Conservation (phyloP, 2,113 vertebrate genomes). For the Cacatua alba region DNA sequence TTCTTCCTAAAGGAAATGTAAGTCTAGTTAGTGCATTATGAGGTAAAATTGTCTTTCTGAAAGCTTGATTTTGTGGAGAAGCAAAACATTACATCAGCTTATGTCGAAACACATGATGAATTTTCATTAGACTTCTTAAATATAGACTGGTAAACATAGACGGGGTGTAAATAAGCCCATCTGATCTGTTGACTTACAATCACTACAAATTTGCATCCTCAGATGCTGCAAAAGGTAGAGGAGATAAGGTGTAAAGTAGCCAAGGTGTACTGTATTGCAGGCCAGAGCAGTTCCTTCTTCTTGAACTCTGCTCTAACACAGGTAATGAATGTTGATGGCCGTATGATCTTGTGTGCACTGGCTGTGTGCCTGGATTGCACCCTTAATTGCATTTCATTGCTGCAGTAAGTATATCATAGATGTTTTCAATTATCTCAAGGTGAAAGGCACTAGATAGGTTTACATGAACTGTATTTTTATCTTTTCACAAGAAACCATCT, state of each 20-base stretch:
- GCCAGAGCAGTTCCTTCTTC: background rate
- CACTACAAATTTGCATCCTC: fast-evolving
- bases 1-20: conserved; percentile 17
- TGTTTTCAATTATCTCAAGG: background rate
- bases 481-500: background rate
- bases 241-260: background rate
- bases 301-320: background rate
- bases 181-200: background rate
- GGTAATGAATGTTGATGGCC: background rate
- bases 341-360: fast-evolving
- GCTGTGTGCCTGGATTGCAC: background rate
- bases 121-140: background rate
- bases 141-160: background rate
- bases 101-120: background rate
- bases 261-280: background rate
- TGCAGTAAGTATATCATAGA: background rate
- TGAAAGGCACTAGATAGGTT: background rate
- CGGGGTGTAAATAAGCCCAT: background rate
- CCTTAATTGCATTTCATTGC: background rate
- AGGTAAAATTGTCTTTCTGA: background rate
- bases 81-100: background rate
- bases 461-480: background rate
- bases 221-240: background rate
- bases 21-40: background rate
- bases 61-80: background rate